phyloP scores from a whole-genome alignment of 2,113 vertebrate species.

The Ahaetulla prasina region DNA sequence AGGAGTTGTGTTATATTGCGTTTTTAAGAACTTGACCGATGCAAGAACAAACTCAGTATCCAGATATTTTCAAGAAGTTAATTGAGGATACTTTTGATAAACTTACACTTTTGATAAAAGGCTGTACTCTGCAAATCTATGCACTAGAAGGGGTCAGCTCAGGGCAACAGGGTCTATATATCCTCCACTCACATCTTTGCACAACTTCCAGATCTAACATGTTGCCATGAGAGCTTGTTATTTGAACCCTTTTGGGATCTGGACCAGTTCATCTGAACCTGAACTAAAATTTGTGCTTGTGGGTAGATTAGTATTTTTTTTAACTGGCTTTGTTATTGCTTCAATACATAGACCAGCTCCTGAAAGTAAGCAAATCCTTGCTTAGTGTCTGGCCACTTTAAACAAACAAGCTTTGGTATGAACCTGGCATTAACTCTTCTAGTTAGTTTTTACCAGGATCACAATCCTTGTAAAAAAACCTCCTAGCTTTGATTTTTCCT shows the following conservation, averaged over 20 bases:
- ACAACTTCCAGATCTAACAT: background rate
- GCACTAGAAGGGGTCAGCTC: background rate
- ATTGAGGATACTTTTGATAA: background rate
- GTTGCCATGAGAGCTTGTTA: background rate
- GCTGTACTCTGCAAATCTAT: background rate
- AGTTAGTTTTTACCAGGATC: background rate
- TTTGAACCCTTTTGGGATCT: background rate
- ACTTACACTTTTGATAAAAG: background rate
- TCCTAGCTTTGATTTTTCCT: background rate
- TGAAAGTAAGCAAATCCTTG: background rate
- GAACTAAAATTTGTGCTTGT: background rate
- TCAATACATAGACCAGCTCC: background rate
- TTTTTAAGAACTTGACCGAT: background rate
- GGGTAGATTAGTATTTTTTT: background rate
- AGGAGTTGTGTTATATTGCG: background rate
- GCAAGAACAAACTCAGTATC: background rate
- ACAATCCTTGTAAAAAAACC: background rate
- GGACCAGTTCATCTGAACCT: background rate
- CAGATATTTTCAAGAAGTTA: background rate
- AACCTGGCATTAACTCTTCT: background rate
- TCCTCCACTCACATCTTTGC: background rate
- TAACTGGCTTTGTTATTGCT: background rate
- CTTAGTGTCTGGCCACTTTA: background rate
- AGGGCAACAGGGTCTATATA: background rate
- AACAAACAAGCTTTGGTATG: background rate